Base-by-base conservation (phyloP, 2,797 vertebrate species). In the Hydrolagus colliei region DNA sequence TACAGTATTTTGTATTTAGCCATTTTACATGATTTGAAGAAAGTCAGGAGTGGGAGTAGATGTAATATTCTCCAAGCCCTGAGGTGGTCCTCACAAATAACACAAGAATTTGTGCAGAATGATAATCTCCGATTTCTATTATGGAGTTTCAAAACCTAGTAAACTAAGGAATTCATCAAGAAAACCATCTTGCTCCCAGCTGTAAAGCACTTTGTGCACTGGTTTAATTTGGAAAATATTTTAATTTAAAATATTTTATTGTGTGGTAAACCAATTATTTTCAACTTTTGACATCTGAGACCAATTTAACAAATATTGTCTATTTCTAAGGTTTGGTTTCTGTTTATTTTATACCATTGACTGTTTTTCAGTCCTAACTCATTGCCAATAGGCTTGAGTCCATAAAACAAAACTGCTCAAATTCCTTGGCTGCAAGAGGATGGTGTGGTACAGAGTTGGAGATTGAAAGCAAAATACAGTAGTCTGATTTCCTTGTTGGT, bases 201-300 rank as follows among this genome's bases (percentile, higher is more conserved):
- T 75, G 72, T 76, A 67, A 32, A 73, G 73, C 52, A 20, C 22
- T 73, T 74, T 62, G 72, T 62, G 85, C 72, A 73, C 72, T 9
- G 16, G 67, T 61, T 72, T 73, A 59, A 86, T 27, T 73, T 73
- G 73, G 72, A 86, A 86, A 86, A 75, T 86, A 86, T 86, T 86
- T 86, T 76, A 65, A 86, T 76, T 73, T 27, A 76, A 76, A 63
- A 86, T 32, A 16, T 75, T 86, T 65, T 75, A 86, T 73, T 73
- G 85, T 86, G 85, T 76, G 85, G 85, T 76, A 75, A 86, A 75
- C 73, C 85, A 27, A 75, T 75, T 65, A 65, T 75, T 63, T 67
- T 86, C 35, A 86, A 75, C 63, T 67, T 67, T 22, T 16, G 9
- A 86, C 85, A 86, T 75, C 72, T 86, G 85, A 86, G 61, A 86